Percentiles rank a stretch among this genome's conserved stretches.
Evolutionary conservation across 2,888 invertebrate genomes (phyloP).

Genomic region (Tetranychus truncatus): DNA sequence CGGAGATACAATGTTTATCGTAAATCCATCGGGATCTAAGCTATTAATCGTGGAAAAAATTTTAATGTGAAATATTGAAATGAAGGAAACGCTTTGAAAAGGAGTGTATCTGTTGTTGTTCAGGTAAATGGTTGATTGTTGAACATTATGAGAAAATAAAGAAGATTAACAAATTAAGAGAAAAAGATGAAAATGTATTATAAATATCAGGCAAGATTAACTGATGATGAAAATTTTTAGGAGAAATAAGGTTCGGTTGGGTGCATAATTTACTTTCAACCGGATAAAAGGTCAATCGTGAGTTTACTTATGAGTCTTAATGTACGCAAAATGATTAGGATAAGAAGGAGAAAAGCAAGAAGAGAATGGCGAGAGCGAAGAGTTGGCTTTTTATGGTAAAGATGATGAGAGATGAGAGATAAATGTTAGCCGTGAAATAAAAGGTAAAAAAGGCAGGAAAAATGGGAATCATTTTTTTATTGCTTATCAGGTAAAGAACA

Average conservation of each 20-base stretch:
- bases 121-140: neutral
- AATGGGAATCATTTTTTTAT: too few relatives aligned
- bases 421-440: neutral
- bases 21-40: too few relatives aligned
- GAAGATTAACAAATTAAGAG: neutral
- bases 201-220: neutral
- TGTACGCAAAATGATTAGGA: neutral
- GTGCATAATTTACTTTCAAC: neutral
- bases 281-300: constrained; percentile 1
- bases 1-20: too few relatives aligned
- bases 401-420: neutral
- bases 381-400: too few relatives aligned
- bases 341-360: neutral
- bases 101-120: neutral
- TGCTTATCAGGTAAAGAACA: too few relatives aligned
- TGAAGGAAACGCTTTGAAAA: too few relatives aligned
- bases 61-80: too few relatives aligned
- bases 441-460: too few relatives aligned
- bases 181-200: neutral
- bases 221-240: neutral
- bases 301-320: neutral
- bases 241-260: neutral
- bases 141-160: neutral
- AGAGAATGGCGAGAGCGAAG: neutral
- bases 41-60: too few relatives aligned